A percentile compares a stretch with the other conserved stretches of the same genome.
These are phyloP conservation scores for Drosophila melanica DNA, from an alignment of 1,140 invertebrate genomes.

Conservation along the genomic window DNA sequence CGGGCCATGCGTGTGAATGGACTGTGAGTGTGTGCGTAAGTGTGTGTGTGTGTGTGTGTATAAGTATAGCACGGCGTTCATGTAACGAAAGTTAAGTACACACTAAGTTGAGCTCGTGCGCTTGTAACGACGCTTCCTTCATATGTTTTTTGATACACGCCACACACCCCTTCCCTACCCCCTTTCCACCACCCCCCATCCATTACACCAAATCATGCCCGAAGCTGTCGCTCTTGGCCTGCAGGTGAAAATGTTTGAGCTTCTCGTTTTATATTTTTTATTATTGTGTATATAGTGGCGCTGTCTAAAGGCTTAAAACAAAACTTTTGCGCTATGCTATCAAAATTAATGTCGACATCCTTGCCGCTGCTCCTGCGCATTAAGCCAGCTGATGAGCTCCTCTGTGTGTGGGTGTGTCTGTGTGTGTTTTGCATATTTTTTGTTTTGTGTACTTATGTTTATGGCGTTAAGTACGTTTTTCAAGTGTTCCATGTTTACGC, in stretches of 20 bases:
- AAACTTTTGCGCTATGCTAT: slow-evolving; percentile 71
- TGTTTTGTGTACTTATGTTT: slow-evolving; percentile 33
- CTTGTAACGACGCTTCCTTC: slow-evolving; percentile 77
- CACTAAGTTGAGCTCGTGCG: slow-evolving; percentile 82
- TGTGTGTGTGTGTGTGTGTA: slow-evolving; percentile 37
- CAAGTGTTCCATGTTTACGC: slow-evolving; percentile 58
- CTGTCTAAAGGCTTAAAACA: slow-evolving; percentile 81
- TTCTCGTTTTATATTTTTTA: slow-evolving; percentile 38
- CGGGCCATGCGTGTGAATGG: slow-evolving; percentile 73
- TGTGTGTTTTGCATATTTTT: slow-evolving; percentile 11
- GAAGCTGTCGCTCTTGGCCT: slow-evolving; percentile 39
- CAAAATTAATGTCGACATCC: slow-evolving; percentile 73
- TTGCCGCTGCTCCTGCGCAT: slow-evolving; percentile 49
- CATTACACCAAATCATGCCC: no score
- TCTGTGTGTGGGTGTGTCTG: slow-evolving; percentile 12
- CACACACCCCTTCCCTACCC: slow-evolving; percentile 10
- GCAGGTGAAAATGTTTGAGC: slow-evolving; percentile 76
- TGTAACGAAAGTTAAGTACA: slow-evolving; percentile 82
- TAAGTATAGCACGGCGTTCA: slow-evolving; percentile 44
- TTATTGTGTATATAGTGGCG: slow-evolving; percentile 35
- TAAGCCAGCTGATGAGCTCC: slow-evolving; percentile 30
- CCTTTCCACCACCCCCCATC: background rate
- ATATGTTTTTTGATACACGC: slow-evolving; percentile 78
- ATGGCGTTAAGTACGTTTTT: slow-evolving; percentile 68
- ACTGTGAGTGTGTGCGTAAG: slow-evolving; percentile 15